These are phyloP conservation scores for Oncorhynchus gorbuscha DNA, from an alignment of 2,113 vertebrate species.

Conservation along the genomic window DNA sequence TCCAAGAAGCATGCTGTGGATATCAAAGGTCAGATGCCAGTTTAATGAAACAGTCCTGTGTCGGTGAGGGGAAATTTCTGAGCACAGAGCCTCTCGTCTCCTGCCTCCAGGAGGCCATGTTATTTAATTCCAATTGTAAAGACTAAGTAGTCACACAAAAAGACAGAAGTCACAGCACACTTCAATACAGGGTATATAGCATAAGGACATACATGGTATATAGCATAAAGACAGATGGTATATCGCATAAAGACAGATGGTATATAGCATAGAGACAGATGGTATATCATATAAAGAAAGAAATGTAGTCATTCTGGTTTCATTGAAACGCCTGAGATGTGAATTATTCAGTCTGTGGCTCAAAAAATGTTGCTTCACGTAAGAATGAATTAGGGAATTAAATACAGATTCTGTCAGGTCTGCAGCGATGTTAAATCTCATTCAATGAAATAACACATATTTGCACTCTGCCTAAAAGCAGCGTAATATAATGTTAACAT, in stretches of 20 bases:
- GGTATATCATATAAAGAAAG: too few species aligned
- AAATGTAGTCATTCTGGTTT: too few species aligned
- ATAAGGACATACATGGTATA: too few species aligned
- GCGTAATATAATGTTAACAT: neutral
- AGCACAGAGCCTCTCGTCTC: neutral
- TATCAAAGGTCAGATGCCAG: neutral
- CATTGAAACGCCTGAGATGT: too few species aligned
- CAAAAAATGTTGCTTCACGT: too few species aligned
- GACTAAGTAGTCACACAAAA: too few species aligned
- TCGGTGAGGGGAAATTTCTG: neutral
- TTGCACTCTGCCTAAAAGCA: neutral
- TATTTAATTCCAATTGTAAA: neutral
- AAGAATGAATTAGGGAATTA: neutral
- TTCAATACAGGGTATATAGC: too few species aligned
- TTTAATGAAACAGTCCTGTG: neutral
- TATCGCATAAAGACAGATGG: too few species aligned
- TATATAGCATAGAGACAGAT: too few species aligned
- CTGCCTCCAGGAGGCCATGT: slow-evolving; percentile 1
- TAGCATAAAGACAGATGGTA: too few species aligned
- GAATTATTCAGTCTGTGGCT: too few species aligned
- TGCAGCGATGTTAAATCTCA: neutral
- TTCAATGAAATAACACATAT: neutral
- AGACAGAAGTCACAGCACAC: too few species aligned
- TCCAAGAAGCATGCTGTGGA: neutral
- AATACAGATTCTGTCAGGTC: neutral